Conservation (phyloP, 2,888 invertebrate species). For the Melanotus villosus region DNA sequence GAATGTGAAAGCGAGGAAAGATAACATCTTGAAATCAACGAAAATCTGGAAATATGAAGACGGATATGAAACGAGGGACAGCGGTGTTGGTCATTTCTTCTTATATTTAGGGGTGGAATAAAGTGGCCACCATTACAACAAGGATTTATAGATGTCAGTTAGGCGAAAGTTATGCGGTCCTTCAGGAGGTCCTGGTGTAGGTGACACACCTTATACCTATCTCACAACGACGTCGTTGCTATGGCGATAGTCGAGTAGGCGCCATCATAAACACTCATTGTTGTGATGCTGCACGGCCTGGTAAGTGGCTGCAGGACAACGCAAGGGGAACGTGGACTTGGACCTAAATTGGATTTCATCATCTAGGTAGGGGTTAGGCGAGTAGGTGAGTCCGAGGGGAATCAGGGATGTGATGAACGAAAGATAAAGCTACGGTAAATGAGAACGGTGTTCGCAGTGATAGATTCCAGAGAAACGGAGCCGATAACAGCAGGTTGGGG, state of each 20-base stretch:
- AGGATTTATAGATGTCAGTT: constrained; percentile 45
- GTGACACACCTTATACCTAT: constrained; percentile 63
- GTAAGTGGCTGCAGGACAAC: constrained; percentile 55
- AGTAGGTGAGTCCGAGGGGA: constrained; percentile 59
- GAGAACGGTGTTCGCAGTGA: constrained; percentile 61
- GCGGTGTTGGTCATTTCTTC: constrained; percentile 25
- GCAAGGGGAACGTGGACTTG: constrained; percentile 55
- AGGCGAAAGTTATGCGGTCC: constrained; percentile 45
- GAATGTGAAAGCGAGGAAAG: too few relatives aligned
- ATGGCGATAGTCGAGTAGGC: constrained; percentile 69
- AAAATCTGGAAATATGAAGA: constrained; percentile 24
- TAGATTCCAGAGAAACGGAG: constrained; percentile 57
- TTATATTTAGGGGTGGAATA: constrained; percentile 28
- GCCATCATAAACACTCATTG: constrained; percentile 71
- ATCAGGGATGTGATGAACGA: constrained; percentile 59
- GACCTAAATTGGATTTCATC: constrained; percentile 67
- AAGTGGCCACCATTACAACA: constrained; percentile 33
- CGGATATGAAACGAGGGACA: constrained; percentile 20
- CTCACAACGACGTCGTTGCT: constrained; percentile 65
- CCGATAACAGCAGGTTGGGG: constrained; percentile 53
- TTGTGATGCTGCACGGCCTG: constrained; percentile 67
- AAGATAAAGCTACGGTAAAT: constrained; percentile 63
- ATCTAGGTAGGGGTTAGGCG: constrained; percentile 54
- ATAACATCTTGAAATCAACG: too few relatives aligned
- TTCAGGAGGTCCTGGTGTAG: constrained; percentile 51